Base-by-base conservation (phyloP, 2,797 vertebrate genomes). In the Ptychadena robeensis region DNA sequence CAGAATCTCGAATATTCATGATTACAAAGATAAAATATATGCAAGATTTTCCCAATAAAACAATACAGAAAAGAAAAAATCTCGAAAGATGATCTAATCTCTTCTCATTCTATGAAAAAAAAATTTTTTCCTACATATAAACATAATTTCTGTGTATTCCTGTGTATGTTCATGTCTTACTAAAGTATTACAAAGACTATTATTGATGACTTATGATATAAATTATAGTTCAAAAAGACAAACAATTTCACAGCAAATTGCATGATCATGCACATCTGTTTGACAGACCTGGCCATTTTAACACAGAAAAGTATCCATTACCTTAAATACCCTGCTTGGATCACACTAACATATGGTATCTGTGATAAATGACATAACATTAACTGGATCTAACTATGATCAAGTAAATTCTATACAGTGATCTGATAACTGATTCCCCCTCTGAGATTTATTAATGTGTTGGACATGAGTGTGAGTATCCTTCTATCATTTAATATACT, bases 231-330 rank as follows among this genome's bases (percentile, higher is more conserved):
- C 1, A 61, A 28, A 61, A 27, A 12, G 59, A 28, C 28, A 61
- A 61, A 61, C n/a, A 61, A 28, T 28, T 61, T 11, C 28, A 27
- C 9, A 61, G 59, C 12, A 10, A 61, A 27, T 61, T 28, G 59
- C 25, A 61, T 61, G 12, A 27, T 12, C 59, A 74, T 72, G 88
- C 81, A 88, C 73, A 61, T 61, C 59, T 61, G 59, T 28, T 28
- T 61, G 59, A 61, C 59, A 61, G 59, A 61, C 59, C 59, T 28
- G 59, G n/a, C 3, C 9, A 61, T 25, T 61, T 61, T 61, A 25
- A 61, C 11, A 12, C 59, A 25, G 28, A 11, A 61, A 61, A 25
- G 1, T 12, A 61, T 61, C 11, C 28, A 61, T 61, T 28, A 61
- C 59, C 59, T 61, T 61, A 61, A 61, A 61, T 61, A 61, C 59